Evolutionary conservation across 2,113 vertebrate species (phyloP).

Genomic region (Takifugu flavidus): DNA sequence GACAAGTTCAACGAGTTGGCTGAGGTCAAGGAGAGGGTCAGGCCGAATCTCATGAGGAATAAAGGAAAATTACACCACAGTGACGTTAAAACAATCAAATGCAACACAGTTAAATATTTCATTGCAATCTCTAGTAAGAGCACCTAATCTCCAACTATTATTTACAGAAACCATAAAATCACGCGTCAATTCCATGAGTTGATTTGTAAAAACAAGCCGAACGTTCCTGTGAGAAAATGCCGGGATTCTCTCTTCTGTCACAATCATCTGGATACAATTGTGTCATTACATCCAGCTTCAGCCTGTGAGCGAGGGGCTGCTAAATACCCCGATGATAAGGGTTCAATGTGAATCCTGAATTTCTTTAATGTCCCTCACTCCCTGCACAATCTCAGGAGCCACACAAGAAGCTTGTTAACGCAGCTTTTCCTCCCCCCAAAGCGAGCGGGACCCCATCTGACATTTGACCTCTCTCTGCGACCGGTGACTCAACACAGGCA

Average conservation of each 20-base stretch:
- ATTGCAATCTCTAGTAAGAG: no score
- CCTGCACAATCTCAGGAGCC: slow-evolving; percentile 36
- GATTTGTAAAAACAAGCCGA: slow-evolving; percentile 15
- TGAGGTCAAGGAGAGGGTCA: background rate
- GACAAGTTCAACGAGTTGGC: background rate
- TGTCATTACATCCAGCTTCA: slow-evolving; percentile 57
- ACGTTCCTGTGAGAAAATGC: slow-evolving; percentile 28
- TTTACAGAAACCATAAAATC: slow-evolving; percentile 24
- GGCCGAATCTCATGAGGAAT: background rate
- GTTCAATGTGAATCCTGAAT: slow-evolving; percentile 41
- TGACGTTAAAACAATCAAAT: no score
- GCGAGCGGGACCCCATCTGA: slow-evolving; percentile 42
- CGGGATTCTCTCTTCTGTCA: slow-evolving; percentile 19
- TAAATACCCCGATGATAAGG: slow-evolving; percentile 50
- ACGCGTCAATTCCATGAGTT: slow-evolving; percentile 27
- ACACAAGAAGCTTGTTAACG: slow-evolving; percentile 58
- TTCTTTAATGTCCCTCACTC: slow-evolving; percentile 14
- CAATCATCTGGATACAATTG: slow-evolving; percentile 74
- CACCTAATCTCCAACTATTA: no score
- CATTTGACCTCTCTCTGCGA: slow-evolving; percentile 54
- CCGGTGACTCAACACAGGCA: slow-evolving; percentile 50
- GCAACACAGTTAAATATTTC: no score
- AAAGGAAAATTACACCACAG: no score
- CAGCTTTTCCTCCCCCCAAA: slow-evolving; percentile 16
- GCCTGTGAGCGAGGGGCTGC: slow-evolving; percentile 43